Conservation (phyloP, 2,113 vertebrate species). For the Scortum barcoo region DNA sequence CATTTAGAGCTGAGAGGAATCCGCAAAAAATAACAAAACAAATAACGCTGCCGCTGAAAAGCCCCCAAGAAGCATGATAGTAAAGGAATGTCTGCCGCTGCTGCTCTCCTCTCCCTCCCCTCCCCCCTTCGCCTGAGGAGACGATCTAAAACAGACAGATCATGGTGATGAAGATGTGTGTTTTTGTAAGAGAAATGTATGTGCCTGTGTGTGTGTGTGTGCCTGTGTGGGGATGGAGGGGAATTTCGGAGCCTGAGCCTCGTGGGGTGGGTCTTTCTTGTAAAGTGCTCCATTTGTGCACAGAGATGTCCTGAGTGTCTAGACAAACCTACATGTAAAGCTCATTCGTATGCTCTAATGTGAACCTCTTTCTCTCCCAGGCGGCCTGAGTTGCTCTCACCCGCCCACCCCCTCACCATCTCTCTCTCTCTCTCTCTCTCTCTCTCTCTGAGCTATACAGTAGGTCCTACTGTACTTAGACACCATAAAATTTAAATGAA, state of each 20-base stretch:
- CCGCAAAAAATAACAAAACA: neutral
- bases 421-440: neutral
- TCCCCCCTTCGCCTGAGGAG: conserved; percentile 15
- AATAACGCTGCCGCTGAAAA: neutral
- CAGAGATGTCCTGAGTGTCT: conserved; percentile 65
- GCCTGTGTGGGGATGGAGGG: conserved; percentile 15
- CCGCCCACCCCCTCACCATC: conserved; percentile 18
- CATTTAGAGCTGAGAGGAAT: neutral
- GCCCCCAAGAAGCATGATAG: neutral
- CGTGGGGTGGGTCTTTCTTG: conserved; percentile 39
- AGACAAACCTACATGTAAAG: conserved; percentile 59
- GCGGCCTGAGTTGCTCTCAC: conserved; percentile 4
- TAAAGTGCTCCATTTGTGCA: conserved; percentile 71
- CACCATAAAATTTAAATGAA: conserved; percentile 68
- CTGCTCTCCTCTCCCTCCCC: neutral
- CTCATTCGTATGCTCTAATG: conserved; percentile 45
- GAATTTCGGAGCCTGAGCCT: conserved; percentile 36
- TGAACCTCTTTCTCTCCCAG: conserved; percentile 32
- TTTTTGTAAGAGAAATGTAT: conserved; percentile 17
- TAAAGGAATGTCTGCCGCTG: conserved; percentile 7
- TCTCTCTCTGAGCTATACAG: conserved; percentile 34
- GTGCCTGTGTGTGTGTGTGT: neutral
- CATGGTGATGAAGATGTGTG: conserved; percentile 43
- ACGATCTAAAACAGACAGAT: conserved; percentile 49
- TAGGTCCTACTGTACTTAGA: conserved; percentile 69